phyloP scores from a whole-genome alignment of 2,888 invertebrate genomes.

The Leucozona laternaria region DNA sequence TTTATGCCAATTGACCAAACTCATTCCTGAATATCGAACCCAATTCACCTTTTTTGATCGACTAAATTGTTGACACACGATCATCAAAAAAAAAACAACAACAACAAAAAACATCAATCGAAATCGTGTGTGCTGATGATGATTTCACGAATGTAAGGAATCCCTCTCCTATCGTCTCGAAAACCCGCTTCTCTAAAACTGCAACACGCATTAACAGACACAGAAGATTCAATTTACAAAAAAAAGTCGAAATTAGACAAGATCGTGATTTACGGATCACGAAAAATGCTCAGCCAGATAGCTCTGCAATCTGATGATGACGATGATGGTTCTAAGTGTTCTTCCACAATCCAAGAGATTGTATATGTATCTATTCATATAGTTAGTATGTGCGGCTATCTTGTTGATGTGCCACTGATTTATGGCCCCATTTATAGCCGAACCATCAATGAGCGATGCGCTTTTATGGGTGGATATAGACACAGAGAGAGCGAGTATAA shows the following conservation, averaged over 20 bases:
- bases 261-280: slow-evolving; percentile 82
- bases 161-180: slow-evolving; percentile 63
- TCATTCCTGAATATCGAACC: slow-evolving; percentile 35
- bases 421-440: slow-evolving; percentile 69
- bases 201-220: slow-evolving; percentile 2
- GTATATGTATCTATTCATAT: not conserved
- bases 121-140: slow-evolving; percentile 52
- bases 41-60: slow-evolving; percentile 31
- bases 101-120: slow-evolving; percentile 3
- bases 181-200: not conserved
- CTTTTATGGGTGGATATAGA: slow-evolving; percentile 66
- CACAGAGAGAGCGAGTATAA: not conserved
- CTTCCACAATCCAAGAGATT: not conserved
- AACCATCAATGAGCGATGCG: slow-evolving; percentile 59
- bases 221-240: slow-evolving; percentile 63
- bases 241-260: slow-evolving; percentile 81
- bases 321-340: slow-evolving; percentile 46
- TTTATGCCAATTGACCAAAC: slow-evolving; percentile 47
- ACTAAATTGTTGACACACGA: slow-evolving; percentile 43
- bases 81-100: not conserved
- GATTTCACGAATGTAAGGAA: slow-evolving; percentile 77
- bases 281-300: slow-evolving; percentile 18
- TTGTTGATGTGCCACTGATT: slow-evolving; percentile 73
- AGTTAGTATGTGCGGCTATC: slow-evolving; percentile 31
- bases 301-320: slow-evolving; percentile 13